phyloP scores from a whole-genome alignment of 2,113 vertebrate species.

The Sphyrna mokarran region DNA sequence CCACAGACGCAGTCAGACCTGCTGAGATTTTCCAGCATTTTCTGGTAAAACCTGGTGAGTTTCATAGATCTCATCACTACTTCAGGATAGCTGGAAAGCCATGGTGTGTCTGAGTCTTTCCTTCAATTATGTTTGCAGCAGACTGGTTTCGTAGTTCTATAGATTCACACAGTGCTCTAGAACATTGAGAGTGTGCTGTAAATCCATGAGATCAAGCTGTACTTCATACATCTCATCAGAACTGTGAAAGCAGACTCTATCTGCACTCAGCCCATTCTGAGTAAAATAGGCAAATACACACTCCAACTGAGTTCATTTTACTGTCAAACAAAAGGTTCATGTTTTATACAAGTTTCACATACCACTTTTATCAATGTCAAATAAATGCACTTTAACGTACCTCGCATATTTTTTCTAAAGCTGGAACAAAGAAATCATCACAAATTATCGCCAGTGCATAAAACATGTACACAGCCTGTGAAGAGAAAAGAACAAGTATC shows the following conservation, averaged over 20 bases:
- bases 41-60: background rate
- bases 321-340: background rate
- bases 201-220: background rate
- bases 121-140: background rate
- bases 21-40: background rate
- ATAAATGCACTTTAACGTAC: slow-evolving; percentile 51
- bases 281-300: background rate
- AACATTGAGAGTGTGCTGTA: background rate
- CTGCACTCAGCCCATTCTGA: background rate
- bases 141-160: background rate
- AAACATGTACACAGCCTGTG: slow-evolving; percentile 93
- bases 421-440: slow-evolving; percentile 92
- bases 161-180: background rate
- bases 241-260: background rate
- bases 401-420: slow-evolving; percentile 96
- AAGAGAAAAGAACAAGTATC: slow-evolving; percentile 38
- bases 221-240: background rate
- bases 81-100: background rate
- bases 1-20: too few species aligned
- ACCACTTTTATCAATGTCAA: background rate
- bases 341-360: background rate
- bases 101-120: background rate
- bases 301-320: background rate
- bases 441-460: slow-evolving; percentile 91
- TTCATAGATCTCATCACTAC: background rate